Base-by-base conservation (phyloP, 2,888 invertebrate species). In the Homarus gammarus region DNA sequence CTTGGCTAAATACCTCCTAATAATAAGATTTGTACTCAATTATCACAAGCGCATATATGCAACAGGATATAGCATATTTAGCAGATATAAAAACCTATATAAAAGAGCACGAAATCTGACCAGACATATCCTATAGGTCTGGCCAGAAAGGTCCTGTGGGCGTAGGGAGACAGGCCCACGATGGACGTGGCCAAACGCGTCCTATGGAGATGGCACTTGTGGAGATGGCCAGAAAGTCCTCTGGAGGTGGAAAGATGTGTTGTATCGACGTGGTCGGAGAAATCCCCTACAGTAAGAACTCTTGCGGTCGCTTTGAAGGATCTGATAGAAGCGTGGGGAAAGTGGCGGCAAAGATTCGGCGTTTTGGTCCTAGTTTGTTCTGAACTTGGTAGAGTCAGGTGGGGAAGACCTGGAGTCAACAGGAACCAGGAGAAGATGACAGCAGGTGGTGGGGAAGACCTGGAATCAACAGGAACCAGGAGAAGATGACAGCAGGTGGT, bases 41-140 rank as follows among this genome's bases (percentile, higher is more conserved):
- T 84, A 84, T 84, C 84, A 84, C 84, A 84, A 84, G 84, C 84
- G 84, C 72, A 72, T 72, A 72, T 84, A 84, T 84, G 72, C 27
- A 84, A 51, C n/a, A 84, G 44, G 84, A 38, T 38, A 84, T 31
- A 83, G 18, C 40, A 83, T 70, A 83, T 70, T 70, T 51, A 44
- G 44, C n/a, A 70, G 22, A 83, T 40, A 27, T 49, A 51, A 31
- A 22, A 36, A 15, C 33, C 31, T 27, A 18, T 68, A 44, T 31
- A 27, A 27, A 44, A 68, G 44, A 61, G 12, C 49, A 38, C 12
- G 27, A 22, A 27, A 22, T 12, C 64, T 27, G 27, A 6, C 64
- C 64, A 64, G 64, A 64, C 64, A 3, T 64, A 64, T 27, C 27
- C 10, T 27, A 64, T n/a, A 15, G 22, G 31, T 40, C 75, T 44